Percentiles rank a stretch among this genome's conserved stretches.
Evolutionary conservation across 1,140 invertebrate species (phyloP).

Genomic region (Chymomyza costata): DNA sequence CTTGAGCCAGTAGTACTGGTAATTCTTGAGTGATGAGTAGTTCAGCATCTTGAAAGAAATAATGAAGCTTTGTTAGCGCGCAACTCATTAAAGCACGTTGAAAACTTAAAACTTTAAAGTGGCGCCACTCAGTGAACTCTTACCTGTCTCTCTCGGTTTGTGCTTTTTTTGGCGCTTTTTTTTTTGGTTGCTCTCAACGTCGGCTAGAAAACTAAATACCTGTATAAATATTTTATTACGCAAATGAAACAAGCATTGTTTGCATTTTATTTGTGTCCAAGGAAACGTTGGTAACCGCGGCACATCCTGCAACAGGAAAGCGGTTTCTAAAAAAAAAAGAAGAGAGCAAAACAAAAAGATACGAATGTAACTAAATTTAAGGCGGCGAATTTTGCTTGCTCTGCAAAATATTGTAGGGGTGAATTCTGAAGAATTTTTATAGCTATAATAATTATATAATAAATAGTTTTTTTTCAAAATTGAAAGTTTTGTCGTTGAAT

Average conservation of each 20-base stretch:
- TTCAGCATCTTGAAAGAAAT: too few species aligned
- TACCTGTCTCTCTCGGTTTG: background rate
- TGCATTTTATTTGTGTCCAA: constrained; percentile 60
- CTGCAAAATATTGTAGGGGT: too few species aligned
- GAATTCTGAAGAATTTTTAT: too few species aligned
- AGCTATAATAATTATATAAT: too few species aligned
- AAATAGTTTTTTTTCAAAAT: too few species aligned
- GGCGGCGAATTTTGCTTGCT: background rate
- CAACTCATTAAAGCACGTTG: too few species aligned
- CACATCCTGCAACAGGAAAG: constrained; percentile 42
- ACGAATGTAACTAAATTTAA: constrained; percentile 7
- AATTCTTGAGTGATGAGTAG: too few species aligned
- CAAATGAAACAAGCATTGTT: constrained; percentile 70
- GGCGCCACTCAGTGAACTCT: constrained; percentile 14
- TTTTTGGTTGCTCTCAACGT: constrained; percentile 29
- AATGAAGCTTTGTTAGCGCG: too few species aligned
- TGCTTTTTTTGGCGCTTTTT: constrained; percentile 24
- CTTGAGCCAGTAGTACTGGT: too few species aligned
- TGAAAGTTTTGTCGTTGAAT: too few species aligned
- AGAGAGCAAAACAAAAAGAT: background rate
- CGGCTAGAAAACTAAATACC: constrained; percentile 57
- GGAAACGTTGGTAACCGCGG: constrained; percentile 11
- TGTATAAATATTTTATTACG: constrained; percentile 72
- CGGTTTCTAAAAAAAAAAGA: constrained; percentile 5
- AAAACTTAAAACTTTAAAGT: constrained; percentile 20